These are phyloP conservation scores for Dicranocentrus wangi DNA, from an alignment of 2,888 invertebrate species.

Conservation along the genomic window DNA sequence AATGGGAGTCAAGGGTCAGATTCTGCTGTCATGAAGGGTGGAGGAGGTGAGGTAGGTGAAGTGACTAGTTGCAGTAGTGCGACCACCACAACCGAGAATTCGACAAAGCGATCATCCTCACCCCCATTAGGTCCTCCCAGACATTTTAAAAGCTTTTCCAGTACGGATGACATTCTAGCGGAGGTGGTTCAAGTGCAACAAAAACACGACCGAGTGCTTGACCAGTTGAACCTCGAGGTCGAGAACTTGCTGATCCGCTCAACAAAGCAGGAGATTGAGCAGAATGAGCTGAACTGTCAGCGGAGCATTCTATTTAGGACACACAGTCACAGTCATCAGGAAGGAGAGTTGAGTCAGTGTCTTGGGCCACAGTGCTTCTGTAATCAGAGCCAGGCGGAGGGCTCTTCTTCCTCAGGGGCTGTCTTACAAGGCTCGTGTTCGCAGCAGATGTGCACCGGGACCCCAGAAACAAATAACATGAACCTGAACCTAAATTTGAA, in stretches of 20 bases:
- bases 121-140: slow-evolving; percentile 49
- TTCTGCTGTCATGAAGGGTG: slow-evolving; percentile 29
- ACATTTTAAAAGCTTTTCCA: slow-evolving; percentile 72
- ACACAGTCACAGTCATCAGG: slow-evolving; percentile 37
- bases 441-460: slow-evolving; percentile 43
- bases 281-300: slow-evolving; percentile 37
- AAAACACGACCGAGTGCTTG: slow-evolving; percentile 71
- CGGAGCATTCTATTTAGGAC: slow-evolving; percentile 17
- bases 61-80: neutral
- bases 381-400: neutral
- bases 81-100: neutral
- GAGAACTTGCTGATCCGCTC: slow-evolving; percentile 71
- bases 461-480: slow-evolving; percentile 21
- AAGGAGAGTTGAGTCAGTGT: slow-evolving; percentile 23
- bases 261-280: slow-evolving; percentile 62
- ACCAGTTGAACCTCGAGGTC: slow-evolving; percentile 72
- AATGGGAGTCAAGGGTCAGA: too few species aligned
- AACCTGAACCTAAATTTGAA: slow-evolving; percentile 1
- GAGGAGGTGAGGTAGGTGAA: slow-evolving; percentile 4
- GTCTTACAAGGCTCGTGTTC: slow-evolving; percentile 40
- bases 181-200: slow-evolving; percentile 72
- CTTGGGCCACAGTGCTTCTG: slow-evolving; percentile 29
- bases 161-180: slow-evolving; percentile 72
- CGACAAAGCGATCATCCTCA: neutral
- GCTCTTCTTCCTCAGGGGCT: slow-evolving; percentile 25